Conservation (phyloP, 2,113 vertebrate species). For the Addax nasomaculatus region DNA sequence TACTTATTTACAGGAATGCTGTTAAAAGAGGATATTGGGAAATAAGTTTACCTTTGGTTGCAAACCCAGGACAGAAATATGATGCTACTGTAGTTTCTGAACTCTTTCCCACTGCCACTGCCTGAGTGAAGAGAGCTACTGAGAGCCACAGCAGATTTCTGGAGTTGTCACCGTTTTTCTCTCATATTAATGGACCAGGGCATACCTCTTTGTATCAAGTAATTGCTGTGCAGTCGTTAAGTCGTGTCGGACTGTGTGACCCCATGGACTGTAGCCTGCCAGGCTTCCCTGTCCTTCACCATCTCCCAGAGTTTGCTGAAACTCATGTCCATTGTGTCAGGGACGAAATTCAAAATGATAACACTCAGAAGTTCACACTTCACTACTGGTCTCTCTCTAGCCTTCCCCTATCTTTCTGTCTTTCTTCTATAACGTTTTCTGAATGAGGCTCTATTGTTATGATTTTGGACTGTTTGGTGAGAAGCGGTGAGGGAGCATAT, state of each 20-base stretch:
- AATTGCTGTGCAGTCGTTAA: background rate
- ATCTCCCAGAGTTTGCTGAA: background rate
- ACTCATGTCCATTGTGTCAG: background rate
- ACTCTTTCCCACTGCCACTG: background rate
- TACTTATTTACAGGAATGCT: background rate
- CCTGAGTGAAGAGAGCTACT: rapidly evolving
- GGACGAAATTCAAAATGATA: background rate
- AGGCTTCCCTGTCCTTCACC: background rate
- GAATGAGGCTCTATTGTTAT: background rate
- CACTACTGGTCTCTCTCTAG: background rate
- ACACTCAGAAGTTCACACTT: background rate
- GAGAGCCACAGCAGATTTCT: background rate
- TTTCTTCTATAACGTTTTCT: background rate
- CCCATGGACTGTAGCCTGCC: background rate
- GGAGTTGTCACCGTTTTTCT: background rate
- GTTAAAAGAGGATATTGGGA: background rate
- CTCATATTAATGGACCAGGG: no score
- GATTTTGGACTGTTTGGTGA: background rate
- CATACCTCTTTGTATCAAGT: background rate
- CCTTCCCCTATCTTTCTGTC: background rate
- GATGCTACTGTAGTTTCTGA: background rate
- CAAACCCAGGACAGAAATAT: background rate
- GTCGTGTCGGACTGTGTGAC: background rate
- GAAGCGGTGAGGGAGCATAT: background rate
- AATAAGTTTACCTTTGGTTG: background rate